Percentiles rank a stretch among this genome's conserved stretches.
These are phyloP conservation scores for Nasua narica DNA, from an alignment of 2,797 vertebrate species.

Conservation along the genomic window DNA sequence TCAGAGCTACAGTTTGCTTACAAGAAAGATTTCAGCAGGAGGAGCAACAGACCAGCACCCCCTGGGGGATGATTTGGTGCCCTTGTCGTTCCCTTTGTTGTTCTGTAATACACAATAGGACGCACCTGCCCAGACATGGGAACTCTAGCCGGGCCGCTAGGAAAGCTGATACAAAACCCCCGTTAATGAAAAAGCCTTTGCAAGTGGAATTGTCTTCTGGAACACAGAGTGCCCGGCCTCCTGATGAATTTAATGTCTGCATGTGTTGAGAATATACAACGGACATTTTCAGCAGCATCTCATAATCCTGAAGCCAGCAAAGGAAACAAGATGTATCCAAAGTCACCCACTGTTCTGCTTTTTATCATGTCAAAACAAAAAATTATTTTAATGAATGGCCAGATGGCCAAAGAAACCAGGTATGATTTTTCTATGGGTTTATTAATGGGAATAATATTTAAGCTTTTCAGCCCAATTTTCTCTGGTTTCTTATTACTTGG, in stretches of 20 bases:
- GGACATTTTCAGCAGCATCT: constrained; percentile 24
- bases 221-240: constrained; percentile 12
- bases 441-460: constrained; percentile 25
- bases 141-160: constrained; percentile 39
- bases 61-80: background rate
- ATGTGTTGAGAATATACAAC: constrained; percentile 38
- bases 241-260: constrained; percentile 42
- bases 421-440: constrained; percentile 15
- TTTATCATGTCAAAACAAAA: constrained; percentile 49
- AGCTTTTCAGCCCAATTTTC: constrained; percentile 7
- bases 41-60: background rate
- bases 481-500: background rate
- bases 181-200: constrained; percentile 68
- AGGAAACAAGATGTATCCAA: constrained; percentile 49
- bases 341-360: constrained; percentile 21
- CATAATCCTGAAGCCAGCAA: constrained; percentile 49
- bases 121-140: constrained; percentile 57
- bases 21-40: background rate
- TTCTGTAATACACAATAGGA: constrained; percentile 59
- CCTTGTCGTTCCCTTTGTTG: constrained; percentile 42
- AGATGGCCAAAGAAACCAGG: constrained; percentile 52
- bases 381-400: constrained; percentile 25
- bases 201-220: constrained; percentile 39
- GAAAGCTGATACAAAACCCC: constrained; percentile 62
- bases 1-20: background rate